phyloP scores from a whole-genome alignment of 2,888 invertebrate species.

The Nomada ferruginata region DNA sequence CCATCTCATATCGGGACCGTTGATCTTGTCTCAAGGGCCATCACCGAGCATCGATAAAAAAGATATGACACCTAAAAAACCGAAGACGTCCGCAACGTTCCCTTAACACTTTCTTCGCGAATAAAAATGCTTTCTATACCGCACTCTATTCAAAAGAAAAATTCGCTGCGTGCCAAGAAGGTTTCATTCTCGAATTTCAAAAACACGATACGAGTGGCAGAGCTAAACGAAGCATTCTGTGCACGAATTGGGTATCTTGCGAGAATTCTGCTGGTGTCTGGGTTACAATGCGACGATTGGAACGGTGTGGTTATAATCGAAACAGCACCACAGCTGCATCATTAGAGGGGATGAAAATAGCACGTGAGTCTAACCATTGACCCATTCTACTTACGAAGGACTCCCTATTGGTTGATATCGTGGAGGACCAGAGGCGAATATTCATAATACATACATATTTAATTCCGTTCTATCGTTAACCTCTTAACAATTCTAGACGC shows the following conservation, averaged over 20 bases:
- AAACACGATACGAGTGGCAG: not conserved
- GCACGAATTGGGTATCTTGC: slow-evolving; percentile 6
- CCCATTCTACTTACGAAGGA: slow-evolving; percentile 38
- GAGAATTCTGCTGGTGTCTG: not conserved
- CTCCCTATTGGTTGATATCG: not conserved
- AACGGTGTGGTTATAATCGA: slow-evolving; percentile 35
- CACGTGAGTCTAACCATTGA: slow-evolving; percentile 39
- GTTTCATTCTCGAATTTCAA: not conserved
- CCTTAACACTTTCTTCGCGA: not conserved
- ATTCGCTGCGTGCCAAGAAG: no score
- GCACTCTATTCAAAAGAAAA: not conserved
- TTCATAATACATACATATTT: slow-evolving; percentile 22
- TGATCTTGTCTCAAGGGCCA: slow-evolving; percentile 9
- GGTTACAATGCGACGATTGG: slow-evolving; percentile 24
- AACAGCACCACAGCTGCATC: slow-evolving; percentile 26
- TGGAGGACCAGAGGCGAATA: slow-evolving; percentile 6
- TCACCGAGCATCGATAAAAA: not conserved
- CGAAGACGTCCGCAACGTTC: not conserved
- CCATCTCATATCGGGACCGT: not conserved
- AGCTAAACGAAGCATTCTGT: slow-evolving; percentile 1
- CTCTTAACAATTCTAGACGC: not conserved
- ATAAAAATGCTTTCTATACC: not conserved
- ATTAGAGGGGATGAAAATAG: slow-evolving; percentile 42
- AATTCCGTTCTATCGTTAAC: slow-evolving; percentile 25
- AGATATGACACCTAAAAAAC: not conserved